Conservation (phyloP, 2,113 vertebrate species). For the Poeciliopsis prolifica region DNA sequence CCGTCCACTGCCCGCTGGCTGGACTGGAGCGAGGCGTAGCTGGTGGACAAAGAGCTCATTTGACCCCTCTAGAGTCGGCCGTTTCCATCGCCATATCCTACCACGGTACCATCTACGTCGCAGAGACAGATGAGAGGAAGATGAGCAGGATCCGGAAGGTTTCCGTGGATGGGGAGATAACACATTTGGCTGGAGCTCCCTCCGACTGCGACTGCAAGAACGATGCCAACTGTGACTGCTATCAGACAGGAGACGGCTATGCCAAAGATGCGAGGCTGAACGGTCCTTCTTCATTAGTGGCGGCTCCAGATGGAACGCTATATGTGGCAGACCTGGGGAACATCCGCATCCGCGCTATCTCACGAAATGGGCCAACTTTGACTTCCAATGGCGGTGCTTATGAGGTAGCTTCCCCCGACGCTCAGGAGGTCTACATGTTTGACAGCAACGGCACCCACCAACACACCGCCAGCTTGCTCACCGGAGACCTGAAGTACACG, state of each 20-base stretch:
- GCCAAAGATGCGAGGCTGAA: conserved; percentile 97
- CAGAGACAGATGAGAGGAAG: conserved; percentile 95
- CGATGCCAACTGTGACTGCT: conserved; percentile 97
- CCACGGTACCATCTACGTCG: conserved; percentile 91
- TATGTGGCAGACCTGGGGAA: conserved; percentile 97
- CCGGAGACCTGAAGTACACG: conserved; percentile 91
- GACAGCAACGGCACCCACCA: conserved; percentile 96
- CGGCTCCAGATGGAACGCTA: conserved; percentile 91
- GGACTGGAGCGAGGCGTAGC: conserved; percentile 83
- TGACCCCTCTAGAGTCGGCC: conserved; percentile 91
- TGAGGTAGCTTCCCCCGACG: conserved; percentile 92
- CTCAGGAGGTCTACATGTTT: conserved; percentile 97
- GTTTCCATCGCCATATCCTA: conserved; percentile 92
- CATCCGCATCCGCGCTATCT: conserved; percentile 92
- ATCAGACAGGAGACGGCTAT: conserved; percentile 94
- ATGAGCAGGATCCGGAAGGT: conserved; percentile 94
- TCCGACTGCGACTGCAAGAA: conserved; percentile 98
- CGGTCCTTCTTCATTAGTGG: conserved; percentile 91
- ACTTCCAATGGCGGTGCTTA: conserved; percentile 82
- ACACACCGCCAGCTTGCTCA: conserved; percentile 93
- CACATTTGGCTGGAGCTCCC: conserved; percentile 88
- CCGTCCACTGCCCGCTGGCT: conserved; percentile 91
- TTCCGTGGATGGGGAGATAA: conserved; percentile 95
- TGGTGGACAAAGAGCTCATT: conserved; percentile 85
- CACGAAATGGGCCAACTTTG: conserved; percentile 85